Evolutionary conservation across 2,888 invertebrate genomes (phyloP).

Genomic region (Podotricha telesiphe): DNA sequence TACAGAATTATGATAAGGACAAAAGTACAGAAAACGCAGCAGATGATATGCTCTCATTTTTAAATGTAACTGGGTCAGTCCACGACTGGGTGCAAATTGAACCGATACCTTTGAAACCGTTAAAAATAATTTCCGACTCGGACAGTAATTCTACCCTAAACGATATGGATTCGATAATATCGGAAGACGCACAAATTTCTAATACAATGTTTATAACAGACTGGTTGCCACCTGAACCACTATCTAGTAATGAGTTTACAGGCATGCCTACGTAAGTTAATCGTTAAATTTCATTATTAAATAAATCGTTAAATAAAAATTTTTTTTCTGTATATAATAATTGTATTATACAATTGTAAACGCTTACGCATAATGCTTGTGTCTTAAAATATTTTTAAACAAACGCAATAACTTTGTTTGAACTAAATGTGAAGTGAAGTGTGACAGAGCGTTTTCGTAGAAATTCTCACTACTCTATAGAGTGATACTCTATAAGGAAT

Average conservation of each 20-base stretch:
- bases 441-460: too few species aligned
- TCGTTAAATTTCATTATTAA: not conserved
- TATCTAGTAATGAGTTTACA: conserved; percentile 79
- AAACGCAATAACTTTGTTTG: too few species aligned
- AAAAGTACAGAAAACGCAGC: conserved; percentile 42
- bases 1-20: conserved; percentile 38
- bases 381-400: too few species aligned
- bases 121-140: conserved; percentile 46
- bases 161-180: conserved; percentile 38
- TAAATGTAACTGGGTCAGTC: conserved; percentile 67
- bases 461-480: too few species aligned
- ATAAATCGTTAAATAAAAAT: too few species aligned
- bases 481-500: not conserved
- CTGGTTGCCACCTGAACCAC: conserved; percentile 85
- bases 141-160: conserved; percentile 48
- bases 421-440: too few species aligned
- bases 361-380: too few species aligned
- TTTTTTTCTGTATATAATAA: too few species aligned
- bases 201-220: conserved; percentile 69
- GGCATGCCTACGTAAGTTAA: conserved; percentile 85
- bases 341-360: too few species aligned
- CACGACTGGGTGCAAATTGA: conserved; percentile 72
- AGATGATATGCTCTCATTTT: conserved; percentile 64
- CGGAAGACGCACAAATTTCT: conserved; percentile 42
- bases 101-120: conserved; percentile 58